Evolutionary conservation across 2,797 vertebrate genomes (phyloP).

Genomic region (Melopsittacus undulatus): DNA sequence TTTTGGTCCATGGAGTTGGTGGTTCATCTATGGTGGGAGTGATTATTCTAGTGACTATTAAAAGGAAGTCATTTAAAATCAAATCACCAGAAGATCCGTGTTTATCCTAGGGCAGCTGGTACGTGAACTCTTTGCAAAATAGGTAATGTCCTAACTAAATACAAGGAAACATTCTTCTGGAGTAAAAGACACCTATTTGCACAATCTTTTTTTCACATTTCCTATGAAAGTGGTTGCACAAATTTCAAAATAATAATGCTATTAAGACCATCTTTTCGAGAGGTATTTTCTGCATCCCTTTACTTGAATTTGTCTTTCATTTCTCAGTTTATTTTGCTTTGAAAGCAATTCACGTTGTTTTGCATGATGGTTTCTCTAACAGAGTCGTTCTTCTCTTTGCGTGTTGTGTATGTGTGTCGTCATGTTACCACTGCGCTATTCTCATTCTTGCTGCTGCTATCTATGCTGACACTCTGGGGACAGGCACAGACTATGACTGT

Average conservation of each 20-base stretch:
- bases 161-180: neutral
- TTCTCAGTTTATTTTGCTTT: conserved; percentile 20
- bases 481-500: conserved; percentile 68
- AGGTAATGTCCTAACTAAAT: neutral
- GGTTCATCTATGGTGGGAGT: neutral
- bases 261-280: neutral
- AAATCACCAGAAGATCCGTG: neutral
- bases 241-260: neutral
- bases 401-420: conserved; percentile 21
- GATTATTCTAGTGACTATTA: neutral
- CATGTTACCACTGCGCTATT: conserved; percentile 26
- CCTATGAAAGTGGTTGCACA: neutral
- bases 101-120: neutral
- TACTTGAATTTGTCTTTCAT: neutral
- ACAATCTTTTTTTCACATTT: neutral
- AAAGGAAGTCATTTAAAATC: neutral
- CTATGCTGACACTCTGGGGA: conserved; percentile 72
- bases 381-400: conserved; percentile 60
- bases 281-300: neutral
- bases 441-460: conserved; percentile 66
- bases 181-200: neutral
- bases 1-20: neutral
- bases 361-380: conserved; percentile 60
- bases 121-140: neutral
- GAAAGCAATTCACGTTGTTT: neutral